Conservation (phyloP, 2,888 invertebrate genomes). For the Laothoe populi region DNA sequence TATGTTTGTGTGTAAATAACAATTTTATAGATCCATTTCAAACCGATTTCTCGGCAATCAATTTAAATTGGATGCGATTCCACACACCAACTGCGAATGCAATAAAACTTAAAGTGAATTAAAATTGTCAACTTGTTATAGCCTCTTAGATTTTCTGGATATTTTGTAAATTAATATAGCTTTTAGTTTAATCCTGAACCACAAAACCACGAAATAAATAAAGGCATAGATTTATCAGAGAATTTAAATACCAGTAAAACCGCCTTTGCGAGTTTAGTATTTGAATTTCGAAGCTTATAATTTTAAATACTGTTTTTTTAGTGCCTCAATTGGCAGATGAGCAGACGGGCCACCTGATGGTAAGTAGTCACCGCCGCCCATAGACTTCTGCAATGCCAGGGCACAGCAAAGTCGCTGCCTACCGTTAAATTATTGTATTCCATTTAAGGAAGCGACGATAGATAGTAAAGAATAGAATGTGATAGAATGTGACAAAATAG, state of each 20-base stretch:
- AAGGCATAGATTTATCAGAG: background rate
- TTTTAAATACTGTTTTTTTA: background rate
- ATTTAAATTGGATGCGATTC: conserved; percentile 3
- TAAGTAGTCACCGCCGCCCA: too few relatives aligned
- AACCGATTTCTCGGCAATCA: background rate
- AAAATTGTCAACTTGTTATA: background rate
- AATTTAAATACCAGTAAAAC: background rate
- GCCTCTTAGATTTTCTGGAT: background rate
- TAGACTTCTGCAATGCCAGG: too few relatives aligned
- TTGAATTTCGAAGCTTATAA: background rate
- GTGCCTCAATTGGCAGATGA: too few relatives aligned
- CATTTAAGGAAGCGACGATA: too few relatives aligned
- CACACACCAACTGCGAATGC: background rate
- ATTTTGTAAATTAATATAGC: background rate
- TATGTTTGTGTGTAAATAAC: too few relatives aligned
- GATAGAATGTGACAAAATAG: too few relatives aligned
- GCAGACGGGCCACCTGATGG: too few relatives aligned
- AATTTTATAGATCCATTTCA: too few relatives aligned
- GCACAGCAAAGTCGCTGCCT: too few relatives aligned
- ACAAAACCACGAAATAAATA: background rate
- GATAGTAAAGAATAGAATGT: too few relatives aligned
- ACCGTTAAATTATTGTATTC: too few relatives aligned
- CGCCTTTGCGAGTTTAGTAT: background rate
- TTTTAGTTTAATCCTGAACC: background rate
- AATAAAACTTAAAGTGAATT: background rate